Evolutionary conservation across 2,797 vertebrate genomes (phyloP).

Genomic region (Acanthurus tractus): DNA sequence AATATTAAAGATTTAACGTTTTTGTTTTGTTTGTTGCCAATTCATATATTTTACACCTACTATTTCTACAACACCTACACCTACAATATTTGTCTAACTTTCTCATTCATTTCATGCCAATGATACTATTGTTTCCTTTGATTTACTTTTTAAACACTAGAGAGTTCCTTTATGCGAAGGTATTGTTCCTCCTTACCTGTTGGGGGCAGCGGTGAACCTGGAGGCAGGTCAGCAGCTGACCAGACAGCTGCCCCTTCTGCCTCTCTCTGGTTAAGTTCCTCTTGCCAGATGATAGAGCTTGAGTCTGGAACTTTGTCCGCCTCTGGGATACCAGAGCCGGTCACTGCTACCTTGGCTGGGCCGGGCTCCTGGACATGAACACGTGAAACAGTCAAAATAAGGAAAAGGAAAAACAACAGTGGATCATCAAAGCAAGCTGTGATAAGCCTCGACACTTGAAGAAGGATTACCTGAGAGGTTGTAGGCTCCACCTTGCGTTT

Average conservation of each 20-base stretch:
- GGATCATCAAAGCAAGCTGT: not conserved
- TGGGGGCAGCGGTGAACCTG: slow-evolving; percentile 72
- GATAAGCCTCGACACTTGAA: accelerated
- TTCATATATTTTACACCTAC: not conserved
- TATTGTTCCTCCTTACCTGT: slow-evolving; percentile 72
- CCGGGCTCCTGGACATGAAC: slow-evolving; percentile 82
- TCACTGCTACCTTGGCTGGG: slow-evolving; percentile 88
- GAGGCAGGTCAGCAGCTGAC: slow-evolving; percentile 77
- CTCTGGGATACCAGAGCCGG: slow-evolving; percentile 87
- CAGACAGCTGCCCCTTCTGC: slow-evolving; percentile 81
- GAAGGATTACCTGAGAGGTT: slow-evolving; percentile 82
- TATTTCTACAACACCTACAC: not conserved
- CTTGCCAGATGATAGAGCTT: slow-evolving; percentile 89
- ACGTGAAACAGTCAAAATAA: not conserved
- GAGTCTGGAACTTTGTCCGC: slow-evolving; percentile 87
- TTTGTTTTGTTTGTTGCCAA: not conserved
- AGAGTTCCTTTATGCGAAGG: not conserved
- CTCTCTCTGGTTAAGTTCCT: slow-evolving; percentile 88
- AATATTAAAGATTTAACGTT: not conserved
- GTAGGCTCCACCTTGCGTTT: slow-evolving; percentile 89
- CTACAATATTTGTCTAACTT: not conserved
- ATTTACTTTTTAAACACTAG: not conserved
- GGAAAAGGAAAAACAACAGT: not conserved
- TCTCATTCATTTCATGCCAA: not conserved
- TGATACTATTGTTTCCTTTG: too few species aligned